A percentile compares a stretch with the other conserved stretches of the same genome.
phyloP scores from a whole-genome alignment of 2,113 vertebrate species.

The Hipposideros armiger region DNA sequence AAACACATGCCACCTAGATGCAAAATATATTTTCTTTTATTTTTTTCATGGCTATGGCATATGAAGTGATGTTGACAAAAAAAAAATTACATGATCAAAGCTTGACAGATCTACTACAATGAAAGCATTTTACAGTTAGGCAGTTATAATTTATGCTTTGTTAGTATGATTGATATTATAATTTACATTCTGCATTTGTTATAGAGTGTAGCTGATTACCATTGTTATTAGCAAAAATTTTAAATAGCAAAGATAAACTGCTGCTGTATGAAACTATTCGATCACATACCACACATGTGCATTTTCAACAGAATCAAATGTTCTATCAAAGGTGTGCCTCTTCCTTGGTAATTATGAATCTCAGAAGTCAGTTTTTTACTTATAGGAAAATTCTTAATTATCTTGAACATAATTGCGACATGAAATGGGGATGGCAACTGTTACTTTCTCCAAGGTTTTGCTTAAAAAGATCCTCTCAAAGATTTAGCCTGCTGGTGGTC shows the following conservation, averaged over 20 bases:
- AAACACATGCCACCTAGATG: neutral
- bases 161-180: neutral
- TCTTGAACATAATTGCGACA: slow-evolving; percentile 11
- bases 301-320: neutral
- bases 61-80: neutral
- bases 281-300: neutral
- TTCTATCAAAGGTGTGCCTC: neutral
- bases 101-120: neutral
- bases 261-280: neutral
- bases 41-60: neutral
- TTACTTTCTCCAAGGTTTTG: neutral
- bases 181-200: neutral
- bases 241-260: neutral
- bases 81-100: neutral
- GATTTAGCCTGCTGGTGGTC: neutral
- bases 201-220: neutral
- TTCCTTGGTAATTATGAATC: neutral
- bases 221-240: neutral
- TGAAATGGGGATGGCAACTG: neutral
- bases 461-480: neutral
- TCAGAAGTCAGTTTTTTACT: neutral
- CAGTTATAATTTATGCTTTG: neutral
- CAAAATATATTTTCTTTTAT: neutral
- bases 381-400: neutral
- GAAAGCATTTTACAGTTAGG: neutral